phyloP scores from a whole-genome alignment of 2,888 invertebrate species.

The Drosophila cracens region DNA sequence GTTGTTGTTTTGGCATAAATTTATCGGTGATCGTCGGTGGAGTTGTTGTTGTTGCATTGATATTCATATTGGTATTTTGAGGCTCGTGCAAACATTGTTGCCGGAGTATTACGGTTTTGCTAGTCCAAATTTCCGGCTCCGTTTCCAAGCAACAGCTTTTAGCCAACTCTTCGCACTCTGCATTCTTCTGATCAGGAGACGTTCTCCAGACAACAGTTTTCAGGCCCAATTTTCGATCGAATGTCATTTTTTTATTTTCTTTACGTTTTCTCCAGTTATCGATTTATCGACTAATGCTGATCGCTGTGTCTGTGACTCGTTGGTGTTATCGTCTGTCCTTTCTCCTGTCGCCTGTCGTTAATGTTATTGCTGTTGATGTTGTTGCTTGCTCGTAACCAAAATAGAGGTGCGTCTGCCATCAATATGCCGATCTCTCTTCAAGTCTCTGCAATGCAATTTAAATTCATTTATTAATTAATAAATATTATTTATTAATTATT shows the following conservation, averaged over 20 bases:
- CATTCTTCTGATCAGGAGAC: background rate
- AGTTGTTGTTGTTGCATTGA: conserved; percentile 4
- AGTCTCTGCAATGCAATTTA: conserved; percentile 31
- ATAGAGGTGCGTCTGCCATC: conserved; percentile 21
- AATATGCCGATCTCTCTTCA: conserved; percentile 46
- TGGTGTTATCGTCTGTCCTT: background rate
- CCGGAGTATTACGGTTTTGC: background rate
- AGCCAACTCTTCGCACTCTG: background rate
- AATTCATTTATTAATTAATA: background rate
- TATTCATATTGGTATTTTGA: background rate
- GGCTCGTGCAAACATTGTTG: background rate
- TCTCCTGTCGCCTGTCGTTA: conserved; percentile 14
- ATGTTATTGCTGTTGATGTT: conserved; percentile 4
- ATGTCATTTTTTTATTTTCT: background rate
- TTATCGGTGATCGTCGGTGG: conserved; percentile 24
- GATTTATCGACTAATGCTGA: background rate
- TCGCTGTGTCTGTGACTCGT: background rate
- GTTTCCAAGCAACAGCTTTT: background rate
- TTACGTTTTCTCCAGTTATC: background rate
- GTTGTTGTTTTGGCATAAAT: conserved; percentile 30
- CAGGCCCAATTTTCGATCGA: background rate
- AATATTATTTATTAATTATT: background rate
- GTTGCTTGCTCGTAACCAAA: conserved; percentile 21
- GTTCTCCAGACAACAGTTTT: background rate
- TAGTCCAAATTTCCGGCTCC: conserved; percentile 1